Evolutionary conservation across 2,113 vertebrate genomes (phyloP).

Genomic region (Bucco capensis): DNA sequence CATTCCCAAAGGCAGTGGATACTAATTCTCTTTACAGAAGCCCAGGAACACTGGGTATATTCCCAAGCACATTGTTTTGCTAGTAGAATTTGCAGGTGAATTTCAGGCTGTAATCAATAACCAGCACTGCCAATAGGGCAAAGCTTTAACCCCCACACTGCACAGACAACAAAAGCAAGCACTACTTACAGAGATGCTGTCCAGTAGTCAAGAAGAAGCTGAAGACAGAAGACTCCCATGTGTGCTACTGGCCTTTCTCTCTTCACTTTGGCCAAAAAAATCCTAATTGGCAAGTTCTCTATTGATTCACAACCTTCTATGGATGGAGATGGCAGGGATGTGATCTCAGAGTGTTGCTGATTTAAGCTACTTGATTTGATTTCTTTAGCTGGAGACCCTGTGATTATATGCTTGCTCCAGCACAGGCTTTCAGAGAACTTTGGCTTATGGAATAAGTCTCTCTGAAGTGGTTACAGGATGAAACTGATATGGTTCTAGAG

Average conservation of each 20-base stretch:
- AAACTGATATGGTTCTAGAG: neutral
- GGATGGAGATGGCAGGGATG: neutral
- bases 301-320: neutral
- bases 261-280: neutral
- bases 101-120: neutral
- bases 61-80: neutral
- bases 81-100: neutral
- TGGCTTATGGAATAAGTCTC: neutral
- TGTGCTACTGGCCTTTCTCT: neutral
- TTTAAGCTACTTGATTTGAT: neutral
- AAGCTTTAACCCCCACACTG: neutral
- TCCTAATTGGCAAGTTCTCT: neutral
- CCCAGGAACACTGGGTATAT: neutral
- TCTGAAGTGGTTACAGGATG: neutral
- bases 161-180: neutral
- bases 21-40: neutral
- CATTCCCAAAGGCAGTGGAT: too few species aligned
- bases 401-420: neutral
- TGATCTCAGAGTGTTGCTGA: neutral
- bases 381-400: neutral
- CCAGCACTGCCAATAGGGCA: neutral
- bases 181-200: slow-evolving; percentile 50
- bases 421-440: neutral
- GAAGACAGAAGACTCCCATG: neutral
- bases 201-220: neutral